Base-by-base conservation (phyloP, 1,140 invertebrate species). In the Pinna nobilis region DNA sequence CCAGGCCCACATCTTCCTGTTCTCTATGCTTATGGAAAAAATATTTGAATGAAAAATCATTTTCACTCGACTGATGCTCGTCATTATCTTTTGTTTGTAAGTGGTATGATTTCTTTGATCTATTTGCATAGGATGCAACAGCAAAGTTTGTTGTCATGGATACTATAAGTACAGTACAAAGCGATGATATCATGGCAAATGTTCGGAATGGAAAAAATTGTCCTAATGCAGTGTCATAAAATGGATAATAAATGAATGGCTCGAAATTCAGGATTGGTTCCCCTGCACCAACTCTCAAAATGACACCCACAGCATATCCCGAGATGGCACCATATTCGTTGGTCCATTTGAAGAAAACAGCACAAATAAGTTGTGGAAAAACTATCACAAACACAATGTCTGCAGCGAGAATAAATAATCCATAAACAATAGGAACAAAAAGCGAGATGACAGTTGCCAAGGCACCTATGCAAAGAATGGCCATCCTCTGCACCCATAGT, bases 311-410 rank as follows among this genome's bases (percentile, higher is more conserved):
- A 0, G 82, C 1, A 64, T 76, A 88, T 23, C 86, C 87, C 18
- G 44, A 39, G 3, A 83, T 39, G 13, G 85, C 73, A 1, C 86
- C 87, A 30, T 85, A 81, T 0, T 32, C 47, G 53, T 86, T 86
- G 20, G 82, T 77, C 35, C 74, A 74, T 39, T 78, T 78, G 0
- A 83, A 59, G 66, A 83, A 87, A 7, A 88, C 69, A 2, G 80
- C 78, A 75, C 79, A 83, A 15, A 82, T 82, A n/a, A 88, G 74
- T 67, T 87, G 87, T 3, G 87, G 87, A 1, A 88, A 60, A 20
- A 88, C 70, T 50, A 86, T 86, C 35, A 87, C 87, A 79, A 84
- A 88, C 5, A 87, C 85, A 51, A 88, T 78, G 57, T 88, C 87
- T 13, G 85, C 87, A 30, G 87, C 87, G 23, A 88, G 70, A 28